Conservation (phyloP, 2,113 vertebrate genomes). For the Thamnaconus septentrionalis region DNA sequence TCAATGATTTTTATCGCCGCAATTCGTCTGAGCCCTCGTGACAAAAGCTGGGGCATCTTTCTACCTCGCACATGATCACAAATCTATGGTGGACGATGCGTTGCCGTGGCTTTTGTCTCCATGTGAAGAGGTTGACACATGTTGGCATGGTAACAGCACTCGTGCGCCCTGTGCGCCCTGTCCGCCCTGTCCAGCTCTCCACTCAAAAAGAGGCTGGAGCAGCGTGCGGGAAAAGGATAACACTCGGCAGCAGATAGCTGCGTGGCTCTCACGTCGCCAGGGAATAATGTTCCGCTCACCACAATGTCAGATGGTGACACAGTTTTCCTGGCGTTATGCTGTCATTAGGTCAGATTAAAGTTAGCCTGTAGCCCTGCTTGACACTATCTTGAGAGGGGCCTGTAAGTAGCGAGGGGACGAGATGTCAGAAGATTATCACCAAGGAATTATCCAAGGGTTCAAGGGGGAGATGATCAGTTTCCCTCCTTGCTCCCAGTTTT, state of each 20-base stretch:
- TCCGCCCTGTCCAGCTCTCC: constrained; percentile 29
- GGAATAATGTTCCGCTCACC: constrained; percentile 4
- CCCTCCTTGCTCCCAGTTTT: constrained; percentile 51
- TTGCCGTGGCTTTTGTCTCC: constrained; percentile 4
- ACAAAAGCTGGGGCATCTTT: too few species aligned
- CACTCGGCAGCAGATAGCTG: constrained; percentile 20
- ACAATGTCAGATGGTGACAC: constrained; percentile 25
- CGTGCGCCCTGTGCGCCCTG: constrained; percentile 25
- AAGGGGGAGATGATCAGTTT: constrained; percentile 47
- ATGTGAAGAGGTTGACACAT: constrained; percentile 24
- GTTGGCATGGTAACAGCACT: constrained; percentile 52
- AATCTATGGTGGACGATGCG: neutral
- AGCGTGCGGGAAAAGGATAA: constrained; percentile 19
- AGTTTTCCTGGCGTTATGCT: constrained; percentile 17
- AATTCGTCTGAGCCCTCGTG: too few species aligned
- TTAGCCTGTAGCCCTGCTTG: constrained; percentile 36
- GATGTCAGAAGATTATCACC: constrained; percentile 60
- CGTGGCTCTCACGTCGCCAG: constrained; percentile 14
- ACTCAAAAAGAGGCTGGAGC: constrained; percentile 19
- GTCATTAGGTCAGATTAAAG: constrained; percentile 44
- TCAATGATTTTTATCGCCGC: too few species aligned
- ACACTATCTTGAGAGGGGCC: constrained; percentile 50
- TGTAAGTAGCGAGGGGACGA: constrained; percentile 50
- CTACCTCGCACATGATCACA: constrained; percentile 1
- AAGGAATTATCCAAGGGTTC: constrained; percentile 58